Evolutionary conservation across 1,140 invertebrate genomes (phyloP).

Genomic region (Papilio aristodemus): DNA sequence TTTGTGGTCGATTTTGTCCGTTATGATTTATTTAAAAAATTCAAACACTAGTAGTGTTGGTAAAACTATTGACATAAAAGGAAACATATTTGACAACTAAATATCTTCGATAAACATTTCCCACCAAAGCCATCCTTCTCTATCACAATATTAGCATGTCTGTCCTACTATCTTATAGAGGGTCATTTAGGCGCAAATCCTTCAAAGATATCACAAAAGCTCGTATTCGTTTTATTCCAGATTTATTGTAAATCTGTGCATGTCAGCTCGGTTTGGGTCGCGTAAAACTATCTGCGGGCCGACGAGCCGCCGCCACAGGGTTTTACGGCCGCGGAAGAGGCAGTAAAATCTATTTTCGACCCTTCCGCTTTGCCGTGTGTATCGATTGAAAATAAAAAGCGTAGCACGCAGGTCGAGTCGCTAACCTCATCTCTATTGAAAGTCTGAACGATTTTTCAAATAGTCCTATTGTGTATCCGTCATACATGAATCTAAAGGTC

Average conservation of each 20-base stretch:
- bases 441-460: background rate
- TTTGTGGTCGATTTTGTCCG: too few relatives aligned
- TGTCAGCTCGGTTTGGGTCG: background rate
- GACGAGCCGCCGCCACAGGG: background rate
- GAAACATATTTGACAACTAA: too few relatives aligned
- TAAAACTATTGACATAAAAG: too few relatives aligned
- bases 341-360: slow-evolving; percentile 15
- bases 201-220: background rate
- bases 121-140: too few relatives aligned
- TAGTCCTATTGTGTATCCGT: background rate
- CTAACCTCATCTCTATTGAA: background rate
- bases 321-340: background rate
- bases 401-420: background rate
- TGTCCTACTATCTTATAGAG: too few relatives aligned
- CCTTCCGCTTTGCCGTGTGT: background rate
- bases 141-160: too few relatives aligned
- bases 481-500: background rate
- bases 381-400: slow-evolving; percentile 10
- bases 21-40: too few relatives aligned
- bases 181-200: too few relatives aligned
- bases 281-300: background rate
- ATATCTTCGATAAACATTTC: too few relatives aligned
- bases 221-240: background rate
- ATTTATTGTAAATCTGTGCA: background rate
- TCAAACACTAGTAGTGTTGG: too few relatives aligned